Percentiles rank a stretch among this genome's conserved stretches.
These are phyloP conservation scores for Physella acuta DNA, from an alignment of 1,140 invertebrate species.

Conservation along the genomic window DNA sequence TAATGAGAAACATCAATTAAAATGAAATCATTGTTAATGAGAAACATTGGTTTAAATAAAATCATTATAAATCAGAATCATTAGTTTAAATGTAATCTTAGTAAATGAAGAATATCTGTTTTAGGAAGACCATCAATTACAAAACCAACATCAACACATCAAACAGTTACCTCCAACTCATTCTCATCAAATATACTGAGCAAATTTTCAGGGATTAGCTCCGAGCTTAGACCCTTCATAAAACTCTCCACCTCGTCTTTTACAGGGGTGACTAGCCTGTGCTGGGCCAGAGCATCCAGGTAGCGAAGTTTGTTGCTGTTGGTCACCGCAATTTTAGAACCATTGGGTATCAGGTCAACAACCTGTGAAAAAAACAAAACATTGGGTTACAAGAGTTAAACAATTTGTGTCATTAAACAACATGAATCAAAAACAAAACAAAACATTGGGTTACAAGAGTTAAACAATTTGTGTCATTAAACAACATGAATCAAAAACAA, in stretches of 20 bases:
- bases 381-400: neutral
- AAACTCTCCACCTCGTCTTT: constrained; percentile 85
- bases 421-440: too few species aligned
- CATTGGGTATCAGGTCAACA: constrained; percentile 76
- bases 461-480: too few species aligned
- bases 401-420: too few species aligned
- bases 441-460: neutral
- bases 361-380: constrained; percentile 50
- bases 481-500: too few species aligned
- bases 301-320: constrained; percentile 81
- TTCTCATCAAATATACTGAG: constrained; percentile 95
- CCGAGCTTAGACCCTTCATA: constrained; percentile 78
- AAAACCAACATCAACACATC: neutral
- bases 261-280: constrained; percentile 77
- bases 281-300: constrained; percentile 85
- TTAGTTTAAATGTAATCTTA: too few species aligned
- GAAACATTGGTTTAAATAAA: too few species aligned
- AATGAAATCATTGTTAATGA: too few species aligned
- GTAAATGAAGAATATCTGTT: too few species aligned
- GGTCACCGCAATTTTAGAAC: constrained; percentile 71
- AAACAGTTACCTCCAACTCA: constrained; percentile 80
- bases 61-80: too few species aligned
- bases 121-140: too few species aligned
- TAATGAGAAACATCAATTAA: too few species aligned
- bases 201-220: constrained; percentile 88